phyloP scores from a whole-genome alignment of 2,797 vertebrate species.

The Periophthalmus magnuspinnatus region DNA sequence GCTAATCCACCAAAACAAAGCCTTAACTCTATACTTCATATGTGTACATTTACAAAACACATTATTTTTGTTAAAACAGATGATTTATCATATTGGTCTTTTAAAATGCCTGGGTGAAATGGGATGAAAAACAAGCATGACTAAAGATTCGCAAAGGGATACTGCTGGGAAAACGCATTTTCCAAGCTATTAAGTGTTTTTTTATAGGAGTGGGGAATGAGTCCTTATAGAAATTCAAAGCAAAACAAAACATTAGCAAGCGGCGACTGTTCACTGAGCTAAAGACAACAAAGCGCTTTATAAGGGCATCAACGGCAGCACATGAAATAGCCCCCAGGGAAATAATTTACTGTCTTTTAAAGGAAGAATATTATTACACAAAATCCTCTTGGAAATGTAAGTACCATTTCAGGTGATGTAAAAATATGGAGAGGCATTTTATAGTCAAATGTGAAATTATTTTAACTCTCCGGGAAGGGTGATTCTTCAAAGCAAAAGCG shows the following conservation, averaged over 20 bases:
- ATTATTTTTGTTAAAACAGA: conserved; percentile 49
- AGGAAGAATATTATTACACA: conserved; percentile 32
- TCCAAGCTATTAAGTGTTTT: conserved; percentile 65
- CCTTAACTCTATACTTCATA: conserved; percentile 24
- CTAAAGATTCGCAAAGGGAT: conserved; percentile 63
- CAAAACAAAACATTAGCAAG: conserved; percentile 44
- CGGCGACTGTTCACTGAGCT: conserved; percentile 40
- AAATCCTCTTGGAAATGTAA: conserved; percentile 29
- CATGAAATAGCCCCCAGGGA: conserved; percentile 44
- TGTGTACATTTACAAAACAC: conserved; percentile 40
- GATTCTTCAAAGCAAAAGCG: conserved; percentile 5
- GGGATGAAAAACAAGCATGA: conserved; percentile 64
- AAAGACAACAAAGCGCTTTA: conserved; percentile 59
- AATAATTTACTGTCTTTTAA: conserved; percentile 47
- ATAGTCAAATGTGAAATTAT: conserved; percentile 12
- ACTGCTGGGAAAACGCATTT: conserved; percentile 63
- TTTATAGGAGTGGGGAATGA: conserved; percentile 51
- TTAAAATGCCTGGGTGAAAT: conserved; percentile 57
- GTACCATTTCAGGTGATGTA: conserved; percentile 31
- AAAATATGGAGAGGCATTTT: conserved; percentile 23
- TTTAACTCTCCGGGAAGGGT: conserved; percentile 1
- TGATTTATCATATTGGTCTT: conserved; percentile 56
- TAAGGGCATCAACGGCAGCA: conserved; percentile 30
- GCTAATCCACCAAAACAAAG: conserved; percentile 40
- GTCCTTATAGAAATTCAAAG: conserved; percentile 51